A percentile compares a stretch with the other conserved stretches of the same genome.
Conservation (phyloP, 2,888 invertebrate species). For the Lochmaea crataegi region DNA sequence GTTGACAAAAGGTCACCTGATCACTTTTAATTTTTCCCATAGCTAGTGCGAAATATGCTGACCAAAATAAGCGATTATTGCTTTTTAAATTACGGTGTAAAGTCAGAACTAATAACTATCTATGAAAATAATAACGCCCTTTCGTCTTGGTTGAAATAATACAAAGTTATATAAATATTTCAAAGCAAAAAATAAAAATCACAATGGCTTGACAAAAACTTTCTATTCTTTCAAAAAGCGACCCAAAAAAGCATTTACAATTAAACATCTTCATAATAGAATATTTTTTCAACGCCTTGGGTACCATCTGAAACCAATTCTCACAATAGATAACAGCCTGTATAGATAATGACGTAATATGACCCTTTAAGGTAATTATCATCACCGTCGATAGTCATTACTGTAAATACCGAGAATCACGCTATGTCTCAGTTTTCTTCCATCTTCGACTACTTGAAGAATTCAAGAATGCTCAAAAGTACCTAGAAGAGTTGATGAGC, state of each 20-base stretch:
- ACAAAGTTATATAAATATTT: too few relatives aligned
- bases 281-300: not conserved
- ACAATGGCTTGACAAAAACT: too few relatives aligned
- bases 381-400: conserved; percentile 28
- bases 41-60: too few relatives aligned
- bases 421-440: conserved; percentile 11
- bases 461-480: conserved; percentile 21
- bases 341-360: not conserved
- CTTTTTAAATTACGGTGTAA: too few relatives aligned
- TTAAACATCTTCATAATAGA: not conserved
- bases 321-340: not conserved
- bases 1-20: too few relatives aligned
- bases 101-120: too few relatives aligned
- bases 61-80: too few relatives aligned
- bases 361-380: conserved; percentile 18
- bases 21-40: too few relatives aligned
- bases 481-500: conserved; percentile 12
- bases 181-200: too few relatives aligned
- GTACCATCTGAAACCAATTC: conserved; percentile 6
- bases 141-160: too few relatives aligned
- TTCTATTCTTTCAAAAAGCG: too few relatives aligned
- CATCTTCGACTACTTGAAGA: conserved; percentile 1
- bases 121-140: too few relatives aligned
- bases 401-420: conserved; percentile 26
- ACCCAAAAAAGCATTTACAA: not conserved